Evolutionary conservation across 1,140 invertebrate genomes (phyloP).

Genomic region (Drosophila neocordata): DNA sequence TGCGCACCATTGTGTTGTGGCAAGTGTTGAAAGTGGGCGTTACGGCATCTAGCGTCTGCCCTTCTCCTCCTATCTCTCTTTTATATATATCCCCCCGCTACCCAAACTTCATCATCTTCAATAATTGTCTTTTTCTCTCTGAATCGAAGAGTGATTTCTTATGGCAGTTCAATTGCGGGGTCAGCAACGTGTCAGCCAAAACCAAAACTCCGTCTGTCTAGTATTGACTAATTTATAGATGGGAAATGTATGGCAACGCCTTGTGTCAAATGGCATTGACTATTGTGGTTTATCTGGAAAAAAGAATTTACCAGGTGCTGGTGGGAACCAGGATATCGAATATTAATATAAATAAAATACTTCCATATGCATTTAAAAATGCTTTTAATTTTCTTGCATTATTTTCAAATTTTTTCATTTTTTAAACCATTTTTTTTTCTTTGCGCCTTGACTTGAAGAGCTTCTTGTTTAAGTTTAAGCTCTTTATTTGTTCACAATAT

Average conservation of each 20-base stretch:
- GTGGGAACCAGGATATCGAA: background rate
- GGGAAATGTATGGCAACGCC: constrained; percentile 44
- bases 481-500: constrained; percentile 23
- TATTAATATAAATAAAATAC: constrained; percentile 11
- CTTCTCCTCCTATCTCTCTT: background rate
- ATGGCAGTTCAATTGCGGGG: constrained; percentile 74
- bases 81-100: background rate
- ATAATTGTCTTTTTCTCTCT: constrained; percentile 40
- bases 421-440: background rate
- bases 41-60: constrained; percentile 16
- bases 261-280: constrained; percentile 1
- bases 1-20: constrained; percentile 75
- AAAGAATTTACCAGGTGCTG: background rate
- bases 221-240: constrained; percentile 45
- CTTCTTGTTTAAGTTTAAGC: background rate
- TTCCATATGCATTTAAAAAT: background rate
- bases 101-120: constrained; percentile 5
- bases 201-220: background rate
- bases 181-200: constrained; percentile 59
- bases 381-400: too few relatives aligned
- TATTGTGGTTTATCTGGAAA: constrained; percentile 9
- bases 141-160: constrained; percentile 69
- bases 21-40: constrained; percentile 81
- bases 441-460: background rate
- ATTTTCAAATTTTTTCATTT: too few relatives aligned